These are phyloP conservation scores for Calephelis nemesis DNA, from an alignment of 1,140 invertebrate species.

Conservation along the genomic window DNA sequence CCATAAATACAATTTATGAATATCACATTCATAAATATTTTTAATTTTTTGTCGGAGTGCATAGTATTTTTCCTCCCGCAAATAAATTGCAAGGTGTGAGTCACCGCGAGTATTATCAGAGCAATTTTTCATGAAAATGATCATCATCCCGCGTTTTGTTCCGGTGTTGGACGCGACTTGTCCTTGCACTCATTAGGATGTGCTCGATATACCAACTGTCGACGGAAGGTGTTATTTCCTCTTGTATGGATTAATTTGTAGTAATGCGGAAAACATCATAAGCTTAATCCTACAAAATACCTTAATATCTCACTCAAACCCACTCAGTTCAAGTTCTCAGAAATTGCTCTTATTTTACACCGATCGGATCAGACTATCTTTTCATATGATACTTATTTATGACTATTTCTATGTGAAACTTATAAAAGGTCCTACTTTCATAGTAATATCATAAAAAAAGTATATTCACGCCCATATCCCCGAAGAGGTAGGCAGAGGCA, in stretches of 20 bases:
- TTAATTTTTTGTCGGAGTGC: not conserved
- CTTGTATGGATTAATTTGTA: constrained; percentile 45
- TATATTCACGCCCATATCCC: too few relatives aligned
- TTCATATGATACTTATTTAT: too few relatives aligned
- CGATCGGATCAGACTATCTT: too few relatives aligned
- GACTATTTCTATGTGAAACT: too few relatives aligned
- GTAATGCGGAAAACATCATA: constrained; percentile 57
- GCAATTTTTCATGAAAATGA: constrained; percentile 37
- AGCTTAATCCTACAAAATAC: not conserved
- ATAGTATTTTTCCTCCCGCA: not conserved
- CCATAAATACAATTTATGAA: not conserved
- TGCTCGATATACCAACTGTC: constrained; percentile 53
- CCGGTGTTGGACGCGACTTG: constrained; percentile 44
- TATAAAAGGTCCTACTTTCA: too few relatives aligned
- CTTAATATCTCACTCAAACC: not conserved
- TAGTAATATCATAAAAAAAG: too few relatives aligned
- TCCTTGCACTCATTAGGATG: constrained; percentile 66
- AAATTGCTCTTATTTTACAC: too few relatives aligned
- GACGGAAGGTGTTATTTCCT: constrained; percentile 55
- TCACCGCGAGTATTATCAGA: constrained; percentile 10
- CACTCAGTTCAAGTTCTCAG: not conserved
- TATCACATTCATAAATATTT: not conserved
- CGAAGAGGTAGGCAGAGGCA: too few relatives aligned
- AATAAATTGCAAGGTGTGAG: not conserved
- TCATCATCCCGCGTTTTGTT: constrained; percentile 37